Evolutionary conservation across 2,888 invertebrate species (phyloP), one percentile per base, ranked within the genome.

Genomic region (Ichneumon xanthorius): DNA sequence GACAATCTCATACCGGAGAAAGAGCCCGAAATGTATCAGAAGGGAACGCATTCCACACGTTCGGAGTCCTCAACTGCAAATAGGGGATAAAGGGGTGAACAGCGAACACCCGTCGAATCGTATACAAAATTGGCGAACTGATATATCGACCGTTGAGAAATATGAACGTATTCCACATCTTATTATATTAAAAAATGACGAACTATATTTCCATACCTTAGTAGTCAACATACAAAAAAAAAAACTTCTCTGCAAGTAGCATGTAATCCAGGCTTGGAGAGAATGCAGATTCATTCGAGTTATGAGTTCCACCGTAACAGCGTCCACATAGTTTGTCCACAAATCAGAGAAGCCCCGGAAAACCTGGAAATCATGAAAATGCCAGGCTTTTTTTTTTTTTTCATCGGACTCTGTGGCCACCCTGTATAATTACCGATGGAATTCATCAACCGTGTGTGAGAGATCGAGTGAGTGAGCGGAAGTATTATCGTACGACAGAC

Each of bases 401-500:
- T 58, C 37, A 30, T 55, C 33, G 19, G 6, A 14, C 4, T 22
- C 30, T 1, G 40, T 9, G 30, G 45, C 4, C 22, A 76, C 14
- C 22, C 45, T 45, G 45, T 14, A 77, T 77, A 71, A 77, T 82
- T 75, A 33, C 58, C 22, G 30, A 48, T 30, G 30, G 33, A 80
- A 73, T 16, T 45, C 65, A 73, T 65, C 45, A 37, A 33, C n/a
- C 19, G 11, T 4, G 65, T 45, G 45, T 45, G 55, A 14, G 68
- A 58, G 73, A 80, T 80, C 67, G 80, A 80, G 67, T 73, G 67
- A 55, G 75, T 37, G 33, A 65, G 40, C 55, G 37, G 22, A 26
- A 50, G 45, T 82, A 73, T 80, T 71, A 80, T 50, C 67, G 73
- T n/a, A 33, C 58, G 80, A 80, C 80, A 33, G 75, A 71, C 63